These are phyloP conservation scores for Otus sunia DNA, from an alignment of 2,113 vertebrate species.

Conservation along the genomic window DNA sequence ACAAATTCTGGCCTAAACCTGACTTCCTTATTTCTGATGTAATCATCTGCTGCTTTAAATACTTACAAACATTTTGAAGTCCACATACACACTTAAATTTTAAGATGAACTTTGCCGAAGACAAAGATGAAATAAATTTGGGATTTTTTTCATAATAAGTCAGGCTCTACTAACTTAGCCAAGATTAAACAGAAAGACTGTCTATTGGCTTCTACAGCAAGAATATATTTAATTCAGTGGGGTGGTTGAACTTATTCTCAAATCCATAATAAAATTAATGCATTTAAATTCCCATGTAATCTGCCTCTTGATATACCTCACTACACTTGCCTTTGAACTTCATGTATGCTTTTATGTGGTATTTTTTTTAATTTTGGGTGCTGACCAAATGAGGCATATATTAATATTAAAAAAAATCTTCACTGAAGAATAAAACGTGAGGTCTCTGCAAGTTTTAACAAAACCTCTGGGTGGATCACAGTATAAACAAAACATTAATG, in stretches of 20 bases:
- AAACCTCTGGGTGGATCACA: slow-evolving; percentile 1
- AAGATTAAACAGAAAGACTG: neutral
- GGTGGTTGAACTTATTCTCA: neutral
- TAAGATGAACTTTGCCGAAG: neutral
- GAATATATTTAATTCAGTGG: neutral
- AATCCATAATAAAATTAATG: neutral
- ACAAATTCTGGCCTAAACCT: neutral
- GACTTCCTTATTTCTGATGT: neutral
- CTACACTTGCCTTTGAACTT: slow-evolving; percentile 4
- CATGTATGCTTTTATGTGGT: neutral
- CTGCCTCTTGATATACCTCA: neutral
- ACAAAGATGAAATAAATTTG: neutral
- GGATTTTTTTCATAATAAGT: neutral
- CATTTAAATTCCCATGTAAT: neutral
- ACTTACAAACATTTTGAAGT: neutral
- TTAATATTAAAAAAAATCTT: neutral
- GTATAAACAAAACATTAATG: neutral
- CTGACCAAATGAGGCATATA: neutral
- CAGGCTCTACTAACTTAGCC: neutral
- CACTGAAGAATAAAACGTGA: neutral
- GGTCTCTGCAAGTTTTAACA: slow-evolving; percentile 5
- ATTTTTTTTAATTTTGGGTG: neutral
- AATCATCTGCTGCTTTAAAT: neutral
- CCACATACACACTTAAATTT: neutral
- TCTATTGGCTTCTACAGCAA: neutral